These are phyloP conservation scores for Harpalus rubripes DNA, from an alignment of 2,888 invertebrate species.

Conservation along the genomic window DNA sequence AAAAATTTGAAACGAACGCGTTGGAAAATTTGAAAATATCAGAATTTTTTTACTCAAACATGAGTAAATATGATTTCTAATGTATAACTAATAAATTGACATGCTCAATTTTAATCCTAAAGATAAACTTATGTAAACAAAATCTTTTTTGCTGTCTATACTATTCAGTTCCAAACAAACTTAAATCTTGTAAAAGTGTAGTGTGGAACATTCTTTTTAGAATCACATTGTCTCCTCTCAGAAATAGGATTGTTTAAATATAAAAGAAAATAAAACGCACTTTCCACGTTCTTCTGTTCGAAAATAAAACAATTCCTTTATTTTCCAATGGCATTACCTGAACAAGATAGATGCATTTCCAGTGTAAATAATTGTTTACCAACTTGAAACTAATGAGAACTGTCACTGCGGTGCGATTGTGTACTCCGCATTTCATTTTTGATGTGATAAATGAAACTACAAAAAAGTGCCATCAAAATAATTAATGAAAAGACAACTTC, in stretches of 20 bases:
- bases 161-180: no score
- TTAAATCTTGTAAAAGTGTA: no score
- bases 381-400: conserved; percentile 45
- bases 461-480: conserved; percentile 49
- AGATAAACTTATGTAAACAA: no score
- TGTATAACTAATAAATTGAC: no score
- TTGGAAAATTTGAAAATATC: no score
- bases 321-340: conserved; percentile 6
- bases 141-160: no score
- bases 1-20: no score
- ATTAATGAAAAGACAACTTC: conserved; percentile 48
- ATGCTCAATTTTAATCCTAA: no score
- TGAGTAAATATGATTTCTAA: no score
- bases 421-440: conserved; percentile 31
- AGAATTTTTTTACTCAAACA: no score
- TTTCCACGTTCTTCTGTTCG: not conserved
- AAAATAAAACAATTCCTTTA: conserved; percentile 7
- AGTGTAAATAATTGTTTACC: conserved; percentile 46
- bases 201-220: no score
- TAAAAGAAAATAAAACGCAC: not conserved
- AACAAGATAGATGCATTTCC: conserved; percentile 33
- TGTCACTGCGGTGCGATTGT: conserved; percentile 37
- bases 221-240: no score
- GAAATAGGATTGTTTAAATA: not conserved
- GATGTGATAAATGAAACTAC: conserved; percentile 41